Base-by-base conservation (phyloP, 2,888 invertebrate species). In the Caenorhabditis afra region DNA sequence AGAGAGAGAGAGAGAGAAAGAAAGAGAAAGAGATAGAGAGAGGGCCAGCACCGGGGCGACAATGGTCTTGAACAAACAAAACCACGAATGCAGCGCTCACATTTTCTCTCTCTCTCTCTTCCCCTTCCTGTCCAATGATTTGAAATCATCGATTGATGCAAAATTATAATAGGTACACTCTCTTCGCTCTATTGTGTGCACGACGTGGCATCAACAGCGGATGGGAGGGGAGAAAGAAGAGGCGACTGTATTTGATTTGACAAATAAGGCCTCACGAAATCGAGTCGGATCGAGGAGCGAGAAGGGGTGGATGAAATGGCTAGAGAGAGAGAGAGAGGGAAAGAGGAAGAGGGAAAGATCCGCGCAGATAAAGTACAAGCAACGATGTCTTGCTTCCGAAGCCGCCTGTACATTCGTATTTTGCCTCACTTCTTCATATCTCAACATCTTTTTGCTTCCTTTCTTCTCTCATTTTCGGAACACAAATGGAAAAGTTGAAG, bases 61-160 rank as follows among this genome's bases (percentile, higher is more conserved):
- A 62, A 57, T 58, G 64, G 67, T 64, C 64, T 62, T 76, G 68
- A 68, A 76, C 76, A 76, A 76, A 76, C 23, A 76, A 76, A n/a
- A 57, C 62, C 67, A 73, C 73, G 64, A 73, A 73, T 73, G 73
- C 73, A 73, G 73, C 73, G 45, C 50, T 44, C 66, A 66, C n/a
- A n/a, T n/a, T n/a, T n/a, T n/a, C n/a, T n/a, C n/a, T n/a, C n/a
- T n/a, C n/a, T n/a, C 29, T 29, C 29, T 29, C 29, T 29, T 29
- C 7, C 29, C 7, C 29, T 7, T 7, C 29, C 7, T 52, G 52
- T 29, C 29, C 52, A 70, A 44, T 59, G 52, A 53, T 61, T 61
- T 49, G 18, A n/a, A 67, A 18, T 55, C 70, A 70, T 70, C 52
- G 70, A 70, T 70, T 70, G 70, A 70, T 70, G 61, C 70, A n/a